These are phyloP conservation scores for Apostichopus leukothele DNA, from an alignment of 53 echinoderm and acorn worm genomes.

Conservation along the genomic window DNA sequence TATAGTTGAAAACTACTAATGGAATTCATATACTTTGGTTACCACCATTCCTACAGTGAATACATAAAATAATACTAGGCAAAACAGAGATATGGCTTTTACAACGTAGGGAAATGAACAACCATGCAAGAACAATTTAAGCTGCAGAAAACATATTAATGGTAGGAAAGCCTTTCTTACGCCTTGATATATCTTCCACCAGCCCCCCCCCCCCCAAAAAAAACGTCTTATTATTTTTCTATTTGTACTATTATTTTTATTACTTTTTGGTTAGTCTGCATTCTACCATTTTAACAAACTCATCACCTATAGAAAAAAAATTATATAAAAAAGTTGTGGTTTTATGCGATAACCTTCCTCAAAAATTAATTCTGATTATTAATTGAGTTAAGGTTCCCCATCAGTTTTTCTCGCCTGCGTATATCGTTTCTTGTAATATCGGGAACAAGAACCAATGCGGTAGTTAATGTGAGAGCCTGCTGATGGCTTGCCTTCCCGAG, in stretches of 20 bases:
- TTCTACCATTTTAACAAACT: neutral
- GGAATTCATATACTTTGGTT: neutral
- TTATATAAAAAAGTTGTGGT: neutral
- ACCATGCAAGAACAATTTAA: too few relatives aligned
- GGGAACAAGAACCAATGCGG: slow-evolving; percentile 25
- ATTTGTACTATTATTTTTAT: too few relatives aligned
- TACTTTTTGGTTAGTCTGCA: too few relatives aligned
- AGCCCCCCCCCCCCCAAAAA: too few relatives aligned
- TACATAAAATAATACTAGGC: too few relatives aligned
- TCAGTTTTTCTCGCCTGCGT: neutral
- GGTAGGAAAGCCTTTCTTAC: too few relatives aligned
- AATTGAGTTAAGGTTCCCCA: slow-evolving; percentile 43
- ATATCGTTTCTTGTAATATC: neutral
- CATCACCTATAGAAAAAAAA: neutral
- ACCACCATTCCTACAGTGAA: too few relatives aligned
- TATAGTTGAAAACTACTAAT: neutral
- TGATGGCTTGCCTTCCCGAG: slow-evolving; percentile 29
- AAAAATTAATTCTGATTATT: slow-evolving; percentile 38
- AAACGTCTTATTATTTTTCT: too few relatives aligned
- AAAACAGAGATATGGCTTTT: too few relatives aligned
- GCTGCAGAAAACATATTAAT: too few relatives aligned
- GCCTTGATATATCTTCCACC: too few relatives aligned
- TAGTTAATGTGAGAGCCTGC: slow-evolving; percentile 19
- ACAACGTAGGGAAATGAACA: too few relatives aligned
- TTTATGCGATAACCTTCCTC: slow-evolving; percentile 24